A percentile compares a stretch with the other conserved stretches of the same genome.
Conservation (phyloP, 2,113 vertebrate genomes). For the Pelecanus crispus region DNA sequence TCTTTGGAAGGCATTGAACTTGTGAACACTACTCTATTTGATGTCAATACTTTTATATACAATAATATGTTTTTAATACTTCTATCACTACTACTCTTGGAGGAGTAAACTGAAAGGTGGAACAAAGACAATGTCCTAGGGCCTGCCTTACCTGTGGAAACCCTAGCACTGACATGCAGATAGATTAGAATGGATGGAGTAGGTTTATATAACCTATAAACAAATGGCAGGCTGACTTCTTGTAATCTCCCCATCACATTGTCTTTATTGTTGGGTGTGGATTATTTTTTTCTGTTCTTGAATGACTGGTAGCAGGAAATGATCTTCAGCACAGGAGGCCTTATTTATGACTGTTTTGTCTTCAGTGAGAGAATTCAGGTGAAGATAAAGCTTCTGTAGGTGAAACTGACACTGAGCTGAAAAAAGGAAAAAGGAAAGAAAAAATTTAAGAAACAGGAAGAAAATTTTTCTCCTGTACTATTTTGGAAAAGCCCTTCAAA, state of each 20-base stretch:
- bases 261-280: not conserved
- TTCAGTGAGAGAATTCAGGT: not conserved
- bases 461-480: not conserved
- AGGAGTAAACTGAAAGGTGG: not conserved
- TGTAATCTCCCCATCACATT: accelerated
- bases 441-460: not conserved
- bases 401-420: not conserved
- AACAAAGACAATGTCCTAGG: not conserved
- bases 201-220: not conserved
- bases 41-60: not conserved
- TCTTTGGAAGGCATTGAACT: not conserved
- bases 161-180: not conserved
- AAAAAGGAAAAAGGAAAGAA: not conserved
- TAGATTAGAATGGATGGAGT: not conserved
- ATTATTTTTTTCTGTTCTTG: not conserved
- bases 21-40: not conserved
- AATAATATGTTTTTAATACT: not conserved
- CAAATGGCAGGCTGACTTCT: not conserved
- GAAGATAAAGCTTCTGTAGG: not conserved
- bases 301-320: not conserved
- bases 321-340: not conserved
- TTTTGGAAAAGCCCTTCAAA: not conserved
- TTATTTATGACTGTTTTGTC: not conserved
- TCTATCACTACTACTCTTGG: not conserved
- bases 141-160: not conserved